Base-by-base conservation (phyloP, 2,797 vertebrate species). In the Protonibea diacanthus region DNA sequence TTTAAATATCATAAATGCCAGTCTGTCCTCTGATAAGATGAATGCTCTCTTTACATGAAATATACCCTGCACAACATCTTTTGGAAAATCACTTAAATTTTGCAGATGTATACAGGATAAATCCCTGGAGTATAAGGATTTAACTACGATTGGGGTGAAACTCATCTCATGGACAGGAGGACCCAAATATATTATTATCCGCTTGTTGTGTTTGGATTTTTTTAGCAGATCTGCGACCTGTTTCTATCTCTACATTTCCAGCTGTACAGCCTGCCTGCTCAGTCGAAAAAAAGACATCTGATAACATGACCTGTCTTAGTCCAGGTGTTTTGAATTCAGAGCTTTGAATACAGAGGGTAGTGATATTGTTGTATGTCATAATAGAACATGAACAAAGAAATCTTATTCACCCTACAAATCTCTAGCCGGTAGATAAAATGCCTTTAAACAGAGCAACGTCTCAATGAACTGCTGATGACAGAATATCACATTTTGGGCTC, bases 401-500 rank as follows among this genome's bases (percentile, higher is more conserved):
- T 38, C 33, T 38, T 9, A 38, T 38, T 38, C 33, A 8, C 7
- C 33, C 33, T 8, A 33, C 33, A 33, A 33, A 33, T 33, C 33
- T 8, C 33, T 2, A 38, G 33, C 33, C 8, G 8, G 11, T 12
- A 20, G 1, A 33, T 12, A 5, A 45, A 45, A 66, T 11, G 0
- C 9, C 6, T 71, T 60, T 21, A 44, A 57, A 0, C 6, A 27
- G 2, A 52, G 14, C 18, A 49, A 49, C n/a, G 5, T 61, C 14
- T 82, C 0, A 0, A 40, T 62, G 29, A 29, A 1, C 4, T 64
- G 4, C 6, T 45, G 40, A 57, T 72, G 9, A 48, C 0, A 40
- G 23, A 76, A 38, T 33, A 4, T 48, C 18, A 17, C 6, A 47
- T 52, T 58, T 27, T 67, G 23, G 17, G 45, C 29, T 79, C 53